Conservation (phyloP, 1,140 invertebrate genomes). For the Acromyrmex echinatior region DNA sequence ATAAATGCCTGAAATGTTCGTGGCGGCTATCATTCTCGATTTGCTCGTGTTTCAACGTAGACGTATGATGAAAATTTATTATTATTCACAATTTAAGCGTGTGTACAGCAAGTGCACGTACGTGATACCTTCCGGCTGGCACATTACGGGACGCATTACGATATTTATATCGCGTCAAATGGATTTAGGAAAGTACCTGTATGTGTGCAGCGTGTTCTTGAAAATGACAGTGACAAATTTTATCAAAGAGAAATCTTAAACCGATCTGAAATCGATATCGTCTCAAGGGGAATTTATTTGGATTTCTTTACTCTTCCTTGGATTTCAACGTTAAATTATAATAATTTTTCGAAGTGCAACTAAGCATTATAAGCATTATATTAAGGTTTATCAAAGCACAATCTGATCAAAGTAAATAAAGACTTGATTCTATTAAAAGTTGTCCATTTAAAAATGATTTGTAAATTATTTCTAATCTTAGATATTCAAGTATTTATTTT, state of each 20-base stretch:
- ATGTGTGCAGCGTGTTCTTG: slow-evolving; percentile 22
- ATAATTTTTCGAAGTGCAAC: not conserved
- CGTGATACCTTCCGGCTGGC: slow-evolving; percentile 64
- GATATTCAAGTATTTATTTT: not conserved
- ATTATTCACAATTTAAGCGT: slow-evolving; percentile 67
- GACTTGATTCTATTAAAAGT: not conserved
- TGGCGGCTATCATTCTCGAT: slow-evolving; percentile 50
- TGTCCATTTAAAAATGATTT: not conserved
- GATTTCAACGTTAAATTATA: not conserved
- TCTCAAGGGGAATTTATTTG: not conserved
- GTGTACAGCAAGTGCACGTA: slow-evolving; percentile 73
- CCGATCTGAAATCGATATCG: not conserved
- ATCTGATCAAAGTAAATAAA: slow-evolving; percentile 1
- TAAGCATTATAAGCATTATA: no score
- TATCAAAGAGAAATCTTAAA: not conserved
- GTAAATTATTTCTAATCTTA: not conserved
- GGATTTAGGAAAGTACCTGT: not conserved
- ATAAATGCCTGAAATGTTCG: not conserved
- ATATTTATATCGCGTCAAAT: slow-evolving; percentile 23
- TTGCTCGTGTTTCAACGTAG: slow-evolving; percentile 51
- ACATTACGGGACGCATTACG: slow-evolving; percentile 50
- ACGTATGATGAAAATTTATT: slow-evolving; percentile 70
- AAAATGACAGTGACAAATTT: slow-evolving; percentile 52
- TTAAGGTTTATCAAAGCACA: not conserved
- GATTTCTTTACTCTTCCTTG: not conserved